phyloP scores from a whole-genome alignment of 2,113 vertebrate genomes.

The Furnarius figulus region DNA sequence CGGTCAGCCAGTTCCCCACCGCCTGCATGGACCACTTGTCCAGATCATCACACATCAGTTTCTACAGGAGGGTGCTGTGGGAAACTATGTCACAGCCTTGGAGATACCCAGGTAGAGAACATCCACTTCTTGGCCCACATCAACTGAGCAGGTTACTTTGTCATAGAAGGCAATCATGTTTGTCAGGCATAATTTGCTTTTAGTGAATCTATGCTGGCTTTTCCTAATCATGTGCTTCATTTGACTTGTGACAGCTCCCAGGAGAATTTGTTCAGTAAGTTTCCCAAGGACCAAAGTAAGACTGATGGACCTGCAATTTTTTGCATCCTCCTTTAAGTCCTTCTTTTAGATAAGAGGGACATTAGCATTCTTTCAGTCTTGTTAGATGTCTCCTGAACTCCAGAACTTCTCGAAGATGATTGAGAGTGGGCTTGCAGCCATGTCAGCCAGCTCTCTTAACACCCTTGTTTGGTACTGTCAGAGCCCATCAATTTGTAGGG shows the following conservation, averaged over 20 bases:
- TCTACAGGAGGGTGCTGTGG: background rate
- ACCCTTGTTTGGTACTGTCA: background rate
- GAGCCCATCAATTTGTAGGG: background rate
- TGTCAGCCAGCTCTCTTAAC: background rate
- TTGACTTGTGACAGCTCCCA: background rate
- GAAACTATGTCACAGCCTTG: background rate
- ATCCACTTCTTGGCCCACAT: background rate
- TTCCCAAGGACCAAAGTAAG: background rate
- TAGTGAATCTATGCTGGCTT: background rate
- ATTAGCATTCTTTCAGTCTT: background rate
- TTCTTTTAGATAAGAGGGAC: background rate
- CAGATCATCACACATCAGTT: background rate
- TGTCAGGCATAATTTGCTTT: background rate
- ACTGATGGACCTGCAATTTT: background rate
- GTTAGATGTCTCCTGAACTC: background rate
- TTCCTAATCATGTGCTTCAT: background rate
- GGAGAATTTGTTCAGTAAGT: background rate
- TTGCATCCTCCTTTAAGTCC: background rate
- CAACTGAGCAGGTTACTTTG: background rate
- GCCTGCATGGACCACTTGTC: background rate
- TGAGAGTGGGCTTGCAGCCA: fast-evolving
- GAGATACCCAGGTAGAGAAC: background rate
- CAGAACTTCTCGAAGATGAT: fast-evolving
- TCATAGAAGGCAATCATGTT: background rate
- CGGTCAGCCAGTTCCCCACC: background rate